Conservation (phyloP, 2,113 vertebrate species). For the Amphiprion ocellaris region DNA sequence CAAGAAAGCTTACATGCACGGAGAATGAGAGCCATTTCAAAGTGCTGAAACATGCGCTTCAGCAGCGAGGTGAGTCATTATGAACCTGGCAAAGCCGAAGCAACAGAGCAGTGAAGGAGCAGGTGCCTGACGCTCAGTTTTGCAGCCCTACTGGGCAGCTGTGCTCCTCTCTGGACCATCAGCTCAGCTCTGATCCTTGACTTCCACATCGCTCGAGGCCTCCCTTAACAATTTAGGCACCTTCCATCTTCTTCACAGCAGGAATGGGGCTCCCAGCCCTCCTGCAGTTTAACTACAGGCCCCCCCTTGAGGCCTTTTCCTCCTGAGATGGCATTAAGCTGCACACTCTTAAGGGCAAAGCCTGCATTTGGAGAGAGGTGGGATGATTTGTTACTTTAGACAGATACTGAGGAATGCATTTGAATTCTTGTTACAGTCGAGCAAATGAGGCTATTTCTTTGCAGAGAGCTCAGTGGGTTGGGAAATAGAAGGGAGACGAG, state of each 20-base stretch:
- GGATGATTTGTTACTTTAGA: conserved; percentile 61
- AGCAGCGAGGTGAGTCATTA: conserved; percentile 75
- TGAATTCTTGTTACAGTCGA: conserved; percentile 10
- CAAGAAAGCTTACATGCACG: conserved; percentile 31
- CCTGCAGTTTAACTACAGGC: conserved; percentile 48
- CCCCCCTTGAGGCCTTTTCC: conserved; percentile 33
- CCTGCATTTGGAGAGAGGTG: conserved; percentile 10
- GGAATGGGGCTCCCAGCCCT: conserved; percentile 52
- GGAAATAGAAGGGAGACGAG: not conserved
- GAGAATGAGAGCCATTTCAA: conserved; percentile 73
- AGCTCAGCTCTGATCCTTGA: conserved; percentile 61
- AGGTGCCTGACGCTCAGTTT: conserved; percentile 55
- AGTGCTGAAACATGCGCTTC: conserved; percentile 80
- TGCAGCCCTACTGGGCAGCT: conserved; percentile 38
- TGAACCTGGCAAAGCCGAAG: conserved; percentile 67
- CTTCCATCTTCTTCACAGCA: conserved; percentile 70
- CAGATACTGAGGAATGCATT: conserved; percentile 41
- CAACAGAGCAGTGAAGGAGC: conserved; percentile 62
- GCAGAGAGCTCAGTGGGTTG: conserved; percentile 9
- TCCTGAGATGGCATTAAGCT: conserved; percentile 33
- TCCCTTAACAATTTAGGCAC: conserved; percentile 46
- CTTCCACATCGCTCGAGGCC: conserved; percentile 34
- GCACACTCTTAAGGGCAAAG: conserved; percentile 26
- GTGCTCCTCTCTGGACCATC: conserved; percentile 47
- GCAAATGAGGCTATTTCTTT: conserved; percentile 42